Base-by-base conservation (phyloP, 2,888 invertebrate genomes). In the Dusona sp. region DNA sequence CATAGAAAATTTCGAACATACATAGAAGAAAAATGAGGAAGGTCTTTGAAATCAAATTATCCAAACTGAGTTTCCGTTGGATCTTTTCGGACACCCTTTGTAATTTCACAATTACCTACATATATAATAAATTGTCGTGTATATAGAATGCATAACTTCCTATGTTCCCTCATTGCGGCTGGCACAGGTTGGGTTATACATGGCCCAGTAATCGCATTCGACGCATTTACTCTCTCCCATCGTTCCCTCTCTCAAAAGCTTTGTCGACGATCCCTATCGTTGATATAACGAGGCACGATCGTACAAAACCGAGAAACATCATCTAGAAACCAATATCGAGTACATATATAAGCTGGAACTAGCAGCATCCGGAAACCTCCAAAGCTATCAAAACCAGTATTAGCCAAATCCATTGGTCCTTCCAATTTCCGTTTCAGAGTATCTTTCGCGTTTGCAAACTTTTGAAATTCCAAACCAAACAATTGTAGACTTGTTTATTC, bases 171-270 rank as follows among this genome's bases (percentile, higher is more conserved):
- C 79, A 48, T 51, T 70, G 70, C 70, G 84, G 54, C 22, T 70
- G 16, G 65, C 48, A 38, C 67, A 75, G 75, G 33, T 70, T 68
- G 68, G n/a, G 16, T 19, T 51, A 48, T 75, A 75, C 68, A 72
- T 61, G 75, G 64, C 72, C 84, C 79, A 72, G 80, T 84, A 80
- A 84, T 80, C 45, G 70, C 64, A 54, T 80, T 75, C 75, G 70
- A 84, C 61, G 75, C 75, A 75, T 80, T 80, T 64, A 80, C 75
- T 84, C 79, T 64, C 73, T 42, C 45, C 72, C 36, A 61, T 61
- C 29, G 29, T 29, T 61, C 6, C 61, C 25, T 13, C 13, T 61
- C 61, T 61, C 29, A 61, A 61, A 61, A 61, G 61, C 61, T 61
- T 61, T 13, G 61, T 29, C 61, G 61, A 61, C 29, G 61, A 61